A percentile compares a stretch with the other conserved stretches of the same genome.
These are phyloP conservation scores for Mormyrus proboscirostris DNA, from an alignment of 2,797 vertebrate genomes.

Conservation along the genomic window DNA sequence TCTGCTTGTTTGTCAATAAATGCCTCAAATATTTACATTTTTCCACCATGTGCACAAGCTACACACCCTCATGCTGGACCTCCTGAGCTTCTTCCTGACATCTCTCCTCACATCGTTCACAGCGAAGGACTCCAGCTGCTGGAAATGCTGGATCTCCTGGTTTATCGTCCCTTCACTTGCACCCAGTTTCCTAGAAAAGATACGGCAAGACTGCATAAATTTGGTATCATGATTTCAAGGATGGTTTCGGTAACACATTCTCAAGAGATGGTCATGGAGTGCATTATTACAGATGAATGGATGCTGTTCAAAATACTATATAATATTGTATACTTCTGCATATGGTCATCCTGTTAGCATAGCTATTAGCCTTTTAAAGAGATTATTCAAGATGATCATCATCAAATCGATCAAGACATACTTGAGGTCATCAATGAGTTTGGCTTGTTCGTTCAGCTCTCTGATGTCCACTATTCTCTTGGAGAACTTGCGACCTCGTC, in stretches of 20 bases:
- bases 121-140: slow-evolving; percentile 93
- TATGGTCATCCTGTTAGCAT: neutral
- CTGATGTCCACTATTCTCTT: slow-evolving; percentile 94
- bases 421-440: slow-evolving; percentile 98
- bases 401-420: slow-evolving; percentile 41
- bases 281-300: neutral
- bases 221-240: neutral
- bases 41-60: neutral
- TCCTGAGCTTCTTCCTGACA: slow-evolving; percentile 91
- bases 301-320: neutral
- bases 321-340: neutral
- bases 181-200: slow-evolving; percentile 78
- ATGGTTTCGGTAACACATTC: neutral
- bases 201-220: neutral
- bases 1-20: neutral
- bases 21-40: neutral
- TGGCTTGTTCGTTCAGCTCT: slow-evolving; percentile 96
- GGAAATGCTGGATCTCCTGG: slow-evolving; percentile 97
- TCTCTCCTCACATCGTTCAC: slow-evolving; percentile 96
- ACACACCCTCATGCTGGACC: slow-evolving; percentile 96
- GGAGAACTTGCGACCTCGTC: slow-evolving; percentile 79
- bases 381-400: neutral
- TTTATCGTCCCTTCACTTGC: slow-evolving; percentile 98
- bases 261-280: neutral
- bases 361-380: slow-evolving; percentile 23